Conservation (phyloP, 2,888 invertebrate species). For the Callinectes sapidus region DNA sequence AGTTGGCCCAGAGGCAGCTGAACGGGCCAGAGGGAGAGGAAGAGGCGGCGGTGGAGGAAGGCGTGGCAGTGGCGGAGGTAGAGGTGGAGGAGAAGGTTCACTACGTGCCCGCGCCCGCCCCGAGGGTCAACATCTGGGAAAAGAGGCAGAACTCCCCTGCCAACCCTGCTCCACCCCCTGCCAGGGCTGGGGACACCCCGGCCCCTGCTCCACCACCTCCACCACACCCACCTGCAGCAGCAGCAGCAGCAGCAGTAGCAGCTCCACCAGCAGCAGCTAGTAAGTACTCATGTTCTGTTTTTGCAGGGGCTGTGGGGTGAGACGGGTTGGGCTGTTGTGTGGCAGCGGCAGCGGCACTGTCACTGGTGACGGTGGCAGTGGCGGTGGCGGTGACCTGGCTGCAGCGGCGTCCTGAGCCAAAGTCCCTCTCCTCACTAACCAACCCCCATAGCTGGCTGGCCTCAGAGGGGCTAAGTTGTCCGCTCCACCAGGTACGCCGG, state of each 20-base stretch:
- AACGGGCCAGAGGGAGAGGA: conserved; percentile 48
- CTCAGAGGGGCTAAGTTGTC: no score
- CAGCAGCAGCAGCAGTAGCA: neutral
- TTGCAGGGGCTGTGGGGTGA: neutral
- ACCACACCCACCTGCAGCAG: neutral
- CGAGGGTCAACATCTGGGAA: conserved; percentile 67
- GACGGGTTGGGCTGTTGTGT: neutral
- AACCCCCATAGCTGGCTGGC: no score
- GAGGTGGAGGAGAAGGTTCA: conserved; percentile 60
- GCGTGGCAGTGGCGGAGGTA: neutral
- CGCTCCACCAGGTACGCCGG: no score
- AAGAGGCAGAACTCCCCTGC: conserved; percentile 51
- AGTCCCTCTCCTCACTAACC: no score
- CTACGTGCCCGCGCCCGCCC: conserved; percentile 66
- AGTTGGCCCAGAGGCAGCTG: neutral
- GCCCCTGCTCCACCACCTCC: neutral
- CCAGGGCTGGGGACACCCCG: neutral
- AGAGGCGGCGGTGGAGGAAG: conserved; percentile 10
- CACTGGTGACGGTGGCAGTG: no score
- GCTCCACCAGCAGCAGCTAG: neutral
- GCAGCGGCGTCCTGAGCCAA: no score
- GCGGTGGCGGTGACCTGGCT: neutral
- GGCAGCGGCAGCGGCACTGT: neutral
- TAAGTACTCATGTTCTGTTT: neutral
- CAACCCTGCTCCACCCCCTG: neutral